Conservation (phyloP, 2,113 vertebrate genomes). For the Tangachromis dhanisi region DNA sequence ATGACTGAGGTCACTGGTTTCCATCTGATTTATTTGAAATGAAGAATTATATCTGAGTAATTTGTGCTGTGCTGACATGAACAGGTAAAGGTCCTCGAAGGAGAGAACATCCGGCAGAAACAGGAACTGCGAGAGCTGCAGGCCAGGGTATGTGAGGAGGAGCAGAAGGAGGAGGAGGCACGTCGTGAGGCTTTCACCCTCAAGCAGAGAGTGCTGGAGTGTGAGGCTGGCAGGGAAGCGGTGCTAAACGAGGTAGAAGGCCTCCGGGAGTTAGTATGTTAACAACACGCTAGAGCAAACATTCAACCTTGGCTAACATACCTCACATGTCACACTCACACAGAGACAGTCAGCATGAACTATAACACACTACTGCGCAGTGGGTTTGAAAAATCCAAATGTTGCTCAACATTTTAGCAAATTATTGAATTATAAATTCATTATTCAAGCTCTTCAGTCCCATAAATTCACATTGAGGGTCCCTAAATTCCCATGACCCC, state of each 20-base stretch:
- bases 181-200: constrained; percentile 53
- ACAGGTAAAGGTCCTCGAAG: constrained; percentile 75
- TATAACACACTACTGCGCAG: not conserved
- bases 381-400: not conserved
- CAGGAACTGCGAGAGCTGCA: constrained; percentile 69
- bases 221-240: constrained; percentile 63
- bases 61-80: not conserved
- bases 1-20: not conserved
- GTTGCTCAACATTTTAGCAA: not conserved
- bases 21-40: not conserved
- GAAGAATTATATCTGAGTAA: not conserved
- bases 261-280: not conserved
- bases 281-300: constrained; percentile 17
- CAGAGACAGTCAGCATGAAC: not conserved
- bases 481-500: not conserved
- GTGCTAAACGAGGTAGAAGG: constrained; percentile 72
- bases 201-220: constrained; percentile 61
- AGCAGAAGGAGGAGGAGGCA: constrained; percentile 65
- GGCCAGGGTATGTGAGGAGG: constrained; percentile 58
- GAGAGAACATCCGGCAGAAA: constrained; percentile 60
- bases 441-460: not conserved
- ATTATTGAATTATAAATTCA: not conserved
- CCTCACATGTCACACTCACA: not conserved
- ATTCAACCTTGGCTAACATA: not conserved
- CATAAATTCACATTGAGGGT: not conserved